Conservation (phyloP, 2,797 vertebrate species). For the Arnoldichthys spilopterus region DNA sequence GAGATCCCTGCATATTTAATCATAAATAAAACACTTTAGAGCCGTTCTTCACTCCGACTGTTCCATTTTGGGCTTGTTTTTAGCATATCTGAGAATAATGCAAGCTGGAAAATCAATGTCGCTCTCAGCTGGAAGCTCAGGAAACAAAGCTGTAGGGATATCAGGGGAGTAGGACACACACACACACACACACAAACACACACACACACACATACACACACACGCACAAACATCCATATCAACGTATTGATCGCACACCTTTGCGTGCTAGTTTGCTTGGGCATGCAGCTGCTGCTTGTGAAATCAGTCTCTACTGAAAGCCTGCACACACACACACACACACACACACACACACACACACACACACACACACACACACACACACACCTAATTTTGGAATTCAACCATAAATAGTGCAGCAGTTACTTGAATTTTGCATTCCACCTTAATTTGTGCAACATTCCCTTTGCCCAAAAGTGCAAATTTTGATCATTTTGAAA, state of each 20-base stretch:
- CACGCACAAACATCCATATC: constrained; percentile 16
- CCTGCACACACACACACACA: background rate
- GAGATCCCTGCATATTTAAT: too few species aligned
- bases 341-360: background rate
- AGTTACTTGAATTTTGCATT: too few species aligned
- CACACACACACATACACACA: constrained; percentile 27
- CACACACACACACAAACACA: constrained; percentile 30
- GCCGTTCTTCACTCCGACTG: too few species aligned
- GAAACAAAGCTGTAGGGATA: constrained; percentile 31
- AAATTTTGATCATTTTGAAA: too few species aligned
- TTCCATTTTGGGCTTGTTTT: too few species aligned
- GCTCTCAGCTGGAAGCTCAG: too few species aligned
- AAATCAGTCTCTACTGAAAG: constrained; percentile 27
- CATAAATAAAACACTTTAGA: too few species aligned
- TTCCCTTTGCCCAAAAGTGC: too few species aligned
- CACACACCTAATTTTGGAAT: background rate
- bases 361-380: too few species aligned
- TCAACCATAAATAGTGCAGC: too few species aligned
- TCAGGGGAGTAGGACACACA: too few species aligned
- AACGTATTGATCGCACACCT: constrained; percentile 46
- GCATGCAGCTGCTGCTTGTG: constrained; percentile 31
- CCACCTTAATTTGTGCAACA: too few species aligned
- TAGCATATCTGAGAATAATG: constrained; percentile 68
- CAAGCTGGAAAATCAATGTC: constrained; percentile 63
- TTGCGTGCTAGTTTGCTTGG: constrained; percentile 15